phyloP scores from a whole-genome alignment of 2,797 vertebrate species.

The Adelosebastes latens region DNA sequence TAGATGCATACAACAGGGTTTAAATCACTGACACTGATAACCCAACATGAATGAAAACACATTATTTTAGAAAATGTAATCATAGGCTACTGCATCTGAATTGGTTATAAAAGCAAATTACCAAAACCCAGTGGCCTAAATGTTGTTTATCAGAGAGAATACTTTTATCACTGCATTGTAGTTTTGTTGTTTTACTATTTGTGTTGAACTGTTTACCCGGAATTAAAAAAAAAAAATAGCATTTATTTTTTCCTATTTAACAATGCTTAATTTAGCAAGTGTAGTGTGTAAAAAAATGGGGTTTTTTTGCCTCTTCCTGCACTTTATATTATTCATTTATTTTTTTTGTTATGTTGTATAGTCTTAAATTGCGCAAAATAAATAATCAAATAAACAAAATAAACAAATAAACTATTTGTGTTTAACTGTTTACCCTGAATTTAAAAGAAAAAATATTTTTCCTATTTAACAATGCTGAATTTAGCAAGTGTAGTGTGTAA shows the following conservation, averaged over 20 bases:
- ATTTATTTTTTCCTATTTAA: accelerated
- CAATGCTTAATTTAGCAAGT: background rate
- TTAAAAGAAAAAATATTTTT: background rate
- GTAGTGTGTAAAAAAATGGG: background rate
- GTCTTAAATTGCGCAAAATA: too few relatives aligned
- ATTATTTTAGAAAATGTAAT: background rate
- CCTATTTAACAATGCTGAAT: background rate
- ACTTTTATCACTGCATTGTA: background rate
- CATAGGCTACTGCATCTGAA: background rate
- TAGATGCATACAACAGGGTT: background rate
- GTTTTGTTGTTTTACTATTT: background rate
- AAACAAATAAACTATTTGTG: background rate
- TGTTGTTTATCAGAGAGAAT: background rate
- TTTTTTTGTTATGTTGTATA: too few relatives aligned
- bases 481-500: background rate
- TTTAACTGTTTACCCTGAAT: background rate
- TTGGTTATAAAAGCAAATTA: background rate
- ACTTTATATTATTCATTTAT: too few relatives aligned
- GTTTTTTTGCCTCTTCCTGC: too few relatives aligned
- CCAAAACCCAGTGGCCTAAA: background rate
- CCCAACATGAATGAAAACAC: background rate
- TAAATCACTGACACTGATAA: background rate
- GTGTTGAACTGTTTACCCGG: too few relatives aligned
- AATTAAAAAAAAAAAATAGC: background rate
- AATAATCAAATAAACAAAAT: too few relatives aligned